Evolutionary conservation across 2,888 invertebrate species (phyloP), one percentile per base, ranked within the genome.

Genomic region (Cephus pygmeus): DNA sequence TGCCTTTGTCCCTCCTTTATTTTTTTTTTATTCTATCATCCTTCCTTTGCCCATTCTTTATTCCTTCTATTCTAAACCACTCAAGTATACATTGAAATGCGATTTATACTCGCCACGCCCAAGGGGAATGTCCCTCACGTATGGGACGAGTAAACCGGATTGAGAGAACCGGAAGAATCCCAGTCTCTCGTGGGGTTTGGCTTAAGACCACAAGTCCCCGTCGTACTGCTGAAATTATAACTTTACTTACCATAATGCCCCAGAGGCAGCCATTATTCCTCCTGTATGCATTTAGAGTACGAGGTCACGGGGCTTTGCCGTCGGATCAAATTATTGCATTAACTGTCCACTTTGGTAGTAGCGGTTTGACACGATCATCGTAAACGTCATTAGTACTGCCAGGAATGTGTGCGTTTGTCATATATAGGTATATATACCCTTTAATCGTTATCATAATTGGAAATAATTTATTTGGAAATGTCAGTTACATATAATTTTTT

Each of bases 1-100:
- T 36, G 15, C 12, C 56, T 56, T 6, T 56, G 23, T 56, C 56
- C 56, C 56, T 56, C 23, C 15, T 56, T 56, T 23, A 56, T 56
- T 23, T 56, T 9, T 40, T 23, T 23, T 56, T 56, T 23, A 9
- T 23, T 9, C 56, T 23, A 56, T 9, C 15, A 23, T 56, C 56
- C 15, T 56, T 56, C 56, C 56, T 56, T 23, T 12, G 35, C 12
- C 23, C 56, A 56, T 56, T 56, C 56, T 56, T 56, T 56, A 23
- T 23, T 56, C 56, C 71, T 82, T 30, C 34, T 35, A 74, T 74
- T 74, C 74, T 30, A 74, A 34, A 74, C 35, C 74, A 74, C 74
- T 74, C 34, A 34, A 35, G 74, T 74, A 35, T 74, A 74, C 74
- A 36, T 88, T 80, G 85, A 86, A 88, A 86, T 85, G 83, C 85